Evolutionary conservation across 2,113 vertebrate genomes (phyloP), one percentile per base, ranked within the genome.

Genomic region (Platichthys stellatus): DNA sequence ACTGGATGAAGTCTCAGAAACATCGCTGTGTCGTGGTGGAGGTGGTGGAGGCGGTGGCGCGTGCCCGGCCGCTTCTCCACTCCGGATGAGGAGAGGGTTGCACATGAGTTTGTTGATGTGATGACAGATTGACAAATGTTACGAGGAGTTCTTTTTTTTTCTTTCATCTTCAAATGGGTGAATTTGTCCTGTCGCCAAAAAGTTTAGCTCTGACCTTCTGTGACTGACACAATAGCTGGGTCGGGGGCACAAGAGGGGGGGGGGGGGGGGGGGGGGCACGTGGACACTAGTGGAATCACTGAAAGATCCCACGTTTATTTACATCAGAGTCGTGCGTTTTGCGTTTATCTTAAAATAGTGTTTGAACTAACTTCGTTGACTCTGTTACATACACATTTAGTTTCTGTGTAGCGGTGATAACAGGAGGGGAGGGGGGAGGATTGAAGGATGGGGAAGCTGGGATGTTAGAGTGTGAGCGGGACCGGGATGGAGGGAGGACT

Each of bases 261-360:
- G 24, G 24, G 24, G 2, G 24, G 24, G 24, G 24, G 24, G 24
- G 24, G 26, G 3, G 61, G 62, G 24, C 21, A 63, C 20, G 49
- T 65, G 65, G 63, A 24, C 60, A 56, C 40, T 69, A 60, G 60
- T 63, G 81, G 69, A 67, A 69, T 49, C 63, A 63, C 69, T 53
- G 23, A 74, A 66, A 72, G 60, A 78, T 35, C 58, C 85, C 67
- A 35, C 71, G 47, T 75, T 70, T 90, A 85, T 91, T 2, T 88
- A 89, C 83, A 89, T 35, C 64, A 51, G 47, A 38, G 35, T 9
- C 35, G 9, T 31, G 31, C 31, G 6, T 31, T 31, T 31, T 7
- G 75, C 61, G n/a, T 64, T 49, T 73, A 74, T 71, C 51, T 65
- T 67, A 61, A 78, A 81, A 71, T 47, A 38, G 67, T 35, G 21